Evolutionary conservation across 2,797 vertebrate genomes (phyloP), one percentile per base, ranked within the genome.

Genomic region (Dipus sagitta): DNA sequence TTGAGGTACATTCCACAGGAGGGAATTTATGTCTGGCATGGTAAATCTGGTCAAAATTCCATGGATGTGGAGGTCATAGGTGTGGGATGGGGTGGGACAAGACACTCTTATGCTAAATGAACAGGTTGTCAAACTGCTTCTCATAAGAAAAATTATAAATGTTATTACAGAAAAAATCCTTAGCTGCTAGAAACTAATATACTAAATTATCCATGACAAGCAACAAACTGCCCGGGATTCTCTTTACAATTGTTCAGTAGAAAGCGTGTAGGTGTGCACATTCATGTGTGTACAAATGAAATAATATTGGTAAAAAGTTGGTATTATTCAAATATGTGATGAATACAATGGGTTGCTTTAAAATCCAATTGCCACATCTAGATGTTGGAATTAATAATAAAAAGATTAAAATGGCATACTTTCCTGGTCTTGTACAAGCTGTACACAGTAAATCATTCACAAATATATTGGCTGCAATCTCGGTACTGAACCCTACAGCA

Each of bases 401-500:
- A 86, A 93, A 82, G 67, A n/a, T 71, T 34, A 89, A 85, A 88
- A 42, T 60, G 64, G 32, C 15, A n/a, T 82, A 52, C 65, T 65
- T 86, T 9, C 24, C 18, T 26, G 77, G 10, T 32, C 58, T 32
- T 71, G 11, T 21, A 52, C 72, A 87, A 81, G 47, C 21, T 78
- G 13, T 62, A 64, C 3, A 65, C 60, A 90, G 18, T 79, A 83
- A 5, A 47, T 81, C 30, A 90, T 70, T 92, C 18, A 58, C 4
- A 72, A 20, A 62, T 14, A 81, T 4, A 65, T 2, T 68, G 74
- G 30, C 28, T 89, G 11, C 42, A 79, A 91, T 82, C 15, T 47
- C n/a, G 58, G 6, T 70, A 74, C n/a, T 42, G 85, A n/a, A 89
- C 74, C 24, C 32, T 23, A 94, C 86, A 92, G 64, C n/a, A 92